A percentile compares a stretch with the other conserved stretches of the same genome.
Evolutionary conservation across 2,113 vertebrate genomes (phyloP).

Genomic region (Pterophyllum scalare): DNA sequence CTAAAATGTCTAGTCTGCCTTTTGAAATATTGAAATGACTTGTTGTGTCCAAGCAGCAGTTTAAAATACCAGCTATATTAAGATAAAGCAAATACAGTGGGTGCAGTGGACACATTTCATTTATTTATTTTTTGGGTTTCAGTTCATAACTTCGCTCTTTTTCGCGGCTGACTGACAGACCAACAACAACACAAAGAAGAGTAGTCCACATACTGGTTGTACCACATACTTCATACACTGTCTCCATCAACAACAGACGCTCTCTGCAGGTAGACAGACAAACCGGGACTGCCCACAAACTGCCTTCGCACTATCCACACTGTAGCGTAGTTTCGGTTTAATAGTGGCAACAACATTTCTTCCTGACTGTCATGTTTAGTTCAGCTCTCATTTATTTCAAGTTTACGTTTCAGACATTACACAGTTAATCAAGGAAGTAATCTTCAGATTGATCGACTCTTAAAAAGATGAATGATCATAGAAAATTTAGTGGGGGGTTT

Average conservation of each 20-base stretch:
- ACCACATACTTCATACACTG: not conserved
- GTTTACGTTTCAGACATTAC: not conserved
- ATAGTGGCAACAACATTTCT: not conserved
- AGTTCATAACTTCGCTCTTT: not conserved
- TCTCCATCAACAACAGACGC: accelerated
- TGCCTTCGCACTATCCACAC: not conserved
- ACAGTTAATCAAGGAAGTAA: accelerated
- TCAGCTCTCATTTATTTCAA: not conserved
- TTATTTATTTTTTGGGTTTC: not conserved
- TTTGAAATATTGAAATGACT: not conserved
- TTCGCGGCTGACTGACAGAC: not conserved
- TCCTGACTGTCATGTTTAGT: not conserved
- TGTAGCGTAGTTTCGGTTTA: accelerated
- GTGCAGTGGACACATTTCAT: not conserved
- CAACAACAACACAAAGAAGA: not conserved
- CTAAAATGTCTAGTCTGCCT: not conserved
- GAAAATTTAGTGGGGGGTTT: not conserved
- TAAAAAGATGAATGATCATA: not conserved
- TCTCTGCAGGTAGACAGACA: not conserved
- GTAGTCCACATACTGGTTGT: not conserved
- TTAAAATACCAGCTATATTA: not conserved
- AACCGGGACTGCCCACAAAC: accelerated
- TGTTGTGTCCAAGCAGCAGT: not conserved
- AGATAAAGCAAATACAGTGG: not conserved
- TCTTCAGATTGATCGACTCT: not conserved